Evolutionary conservation across 2,113 vertebrate species (phyloP), one percentile per base, ranked within the genome.

Genomic region (Leptocoma aspasia): DNA sequence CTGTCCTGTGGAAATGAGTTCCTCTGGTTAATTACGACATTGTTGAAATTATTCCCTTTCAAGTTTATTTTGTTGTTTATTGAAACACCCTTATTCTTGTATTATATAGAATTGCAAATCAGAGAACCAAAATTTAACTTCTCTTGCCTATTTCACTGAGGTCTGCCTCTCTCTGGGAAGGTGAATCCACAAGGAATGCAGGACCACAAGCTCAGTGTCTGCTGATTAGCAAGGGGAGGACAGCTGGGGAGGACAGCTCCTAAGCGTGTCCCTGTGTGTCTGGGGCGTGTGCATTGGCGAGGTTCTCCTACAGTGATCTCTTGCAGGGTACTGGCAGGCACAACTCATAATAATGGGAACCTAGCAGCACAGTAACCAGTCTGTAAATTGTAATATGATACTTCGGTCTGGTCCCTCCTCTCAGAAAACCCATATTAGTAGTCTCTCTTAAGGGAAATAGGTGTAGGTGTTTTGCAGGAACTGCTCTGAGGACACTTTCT

Each of bases 101-200:
- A 39, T 86, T 86, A 18, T 5, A 9, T 93, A n/a, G 82, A 93
- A 57, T 35, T 28, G 41, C 81, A 49, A 92, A 83, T 71, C 57
- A n/a, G 52, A 95, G 54, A 57, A 60, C n/a, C 31, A 92, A 89
- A 94, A 82, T 75, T 64, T 82, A 49, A 60, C 66, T 78, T 90
- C 18, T 81, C 39, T 92, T 91, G 71, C 59, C 83, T 37, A 14
- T 91, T 94, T 59, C 0, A 0, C 71, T 87, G 31, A 82, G 91
- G 16, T 73, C 53, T 92, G 66, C 35, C 52, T 92, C 54, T 87
- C 66, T 77, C 56, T 70, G 79, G 87, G 86, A 95, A 85, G 61
- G 59, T 64, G 78, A 94, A 93, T 97, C 73, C 20, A 31, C 84
- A 78, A 93, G 92, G 93, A 95, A 96, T 94, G 82, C 94, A 96